Evolutionary conservation across 2,797 vertebrate genomes (phyloP), one percentile per base, ranked within the genome.

Genomic region (Tenualosa thibaudeaui): DNA sequence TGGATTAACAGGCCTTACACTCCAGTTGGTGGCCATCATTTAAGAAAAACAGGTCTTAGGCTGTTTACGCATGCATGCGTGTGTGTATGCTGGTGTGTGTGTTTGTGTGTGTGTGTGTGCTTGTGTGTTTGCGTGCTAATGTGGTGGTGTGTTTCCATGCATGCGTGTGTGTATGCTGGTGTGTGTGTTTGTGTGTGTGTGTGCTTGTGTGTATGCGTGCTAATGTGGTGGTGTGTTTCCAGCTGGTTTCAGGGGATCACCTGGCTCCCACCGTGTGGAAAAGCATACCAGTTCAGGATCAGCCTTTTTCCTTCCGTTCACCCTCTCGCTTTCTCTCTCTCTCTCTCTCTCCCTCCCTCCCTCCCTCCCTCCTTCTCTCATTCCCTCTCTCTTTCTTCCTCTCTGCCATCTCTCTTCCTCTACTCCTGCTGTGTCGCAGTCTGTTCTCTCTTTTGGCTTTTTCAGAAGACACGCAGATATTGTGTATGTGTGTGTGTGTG

Each of bases 371-470:
- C 17, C 81, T 86, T 71, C 19, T 54, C 86, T 46, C 60, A 56
- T 84, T 82, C 26, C 17, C 22, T 43, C 85, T 87, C 81, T 89
- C 86, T 46, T 50, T 68, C 85, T 82, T 82, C 24, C 22, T 43
- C 85, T 87, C 81, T 89, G 83, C 90, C 86, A 88, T 88, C 89
- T 89, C 86, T 91, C 81, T 82, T 89, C 84, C 85, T 82, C 86
- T 88, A 82, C 26, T 82, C 84, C 75, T 81, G 81, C 88, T 89
- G 84, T 86, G 86, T 87, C 83, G 82, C 75, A 86, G 89, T 88
- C 88, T 86, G 65, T 88, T 75, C 68, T 82, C 81, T 86, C 83
- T 84, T 85, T 86, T 89, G 88, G 82, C 90, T 90, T 90, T 37
- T 1, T 75, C 68, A 75, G 31, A 58, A n/a, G 17, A 58, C 56